phyloP scores from a whole-genome alignment of 1,140 invertebrate genomes.

The Varroa destructor region DNA sequence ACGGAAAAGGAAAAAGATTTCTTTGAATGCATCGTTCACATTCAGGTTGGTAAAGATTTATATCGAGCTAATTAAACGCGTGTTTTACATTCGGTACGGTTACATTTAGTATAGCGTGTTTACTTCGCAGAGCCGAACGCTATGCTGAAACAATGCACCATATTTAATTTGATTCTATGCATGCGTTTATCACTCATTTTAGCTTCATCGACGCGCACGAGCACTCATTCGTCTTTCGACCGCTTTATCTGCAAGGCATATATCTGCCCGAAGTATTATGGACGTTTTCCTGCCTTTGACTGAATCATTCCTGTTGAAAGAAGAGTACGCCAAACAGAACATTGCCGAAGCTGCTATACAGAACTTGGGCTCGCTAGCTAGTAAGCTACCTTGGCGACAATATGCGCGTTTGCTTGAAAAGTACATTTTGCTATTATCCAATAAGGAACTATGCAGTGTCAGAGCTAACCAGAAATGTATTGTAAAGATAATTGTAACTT shows the following conservation, averaged over 20 bases:
- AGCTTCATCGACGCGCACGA: conserved; percentile 63
- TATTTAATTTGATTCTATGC: no score
- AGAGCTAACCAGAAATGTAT: conserved; percentile 62
- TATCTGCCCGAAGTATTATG: conserved; percentile 57
- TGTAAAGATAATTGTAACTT: conserved; percentile 57
- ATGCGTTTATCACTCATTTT: conserved; percentile 41
- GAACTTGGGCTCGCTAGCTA: conserved; percentile 56
- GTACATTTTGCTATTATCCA: conserved; percentile 60
- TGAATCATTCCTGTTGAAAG: conserved; percentile 61
- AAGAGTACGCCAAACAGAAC: conserved; percentile 57
- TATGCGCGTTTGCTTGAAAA: conserved; percentile 65
- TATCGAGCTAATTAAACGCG: conserved; percentile 30
- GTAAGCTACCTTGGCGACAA: conserved; percentile 65
- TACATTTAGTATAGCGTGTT: no score
- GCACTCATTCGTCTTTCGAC: conserved; percentile 52
- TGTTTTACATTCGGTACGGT: no score
- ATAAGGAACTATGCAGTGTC: conserved; percentile 38
- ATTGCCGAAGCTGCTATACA: conserved; percentile 63
- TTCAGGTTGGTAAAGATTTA: conserved; percentile 39
- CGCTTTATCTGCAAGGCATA: conserved; percentile 45
- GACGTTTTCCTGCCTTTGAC: conserved; percentile 71
- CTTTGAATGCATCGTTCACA: conserved; percentile 80
- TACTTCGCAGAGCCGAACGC: no score
- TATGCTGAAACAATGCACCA: no score
- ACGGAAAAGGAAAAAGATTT: conserved; percentile 75